Conservation (phyloP, 2,888 invertebrate species). For the Leptopilina syphax region DNA sequence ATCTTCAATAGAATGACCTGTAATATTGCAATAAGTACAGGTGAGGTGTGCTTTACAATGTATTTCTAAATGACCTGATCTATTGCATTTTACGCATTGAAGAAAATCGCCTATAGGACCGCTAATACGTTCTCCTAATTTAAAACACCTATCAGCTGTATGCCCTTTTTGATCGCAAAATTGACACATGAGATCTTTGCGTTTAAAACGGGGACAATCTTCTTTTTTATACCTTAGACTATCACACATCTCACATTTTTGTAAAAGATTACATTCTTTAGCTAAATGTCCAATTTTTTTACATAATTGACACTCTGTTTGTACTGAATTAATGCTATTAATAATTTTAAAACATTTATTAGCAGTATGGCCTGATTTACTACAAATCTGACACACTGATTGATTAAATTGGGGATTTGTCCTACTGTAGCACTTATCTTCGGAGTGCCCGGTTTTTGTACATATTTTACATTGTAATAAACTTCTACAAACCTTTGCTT, state of each 20-base stretch:
- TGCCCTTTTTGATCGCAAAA: background rate
- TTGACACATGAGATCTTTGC: background rate
- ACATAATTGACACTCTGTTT: too few relatives aligned
- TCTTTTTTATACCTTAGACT: too few relatives aligned
- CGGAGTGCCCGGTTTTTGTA: conserved; percentile 13
- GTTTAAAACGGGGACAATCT: too few relatives aligned
- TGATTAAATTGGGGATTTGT: background rate
- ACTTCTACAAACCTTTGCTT: too few relatives aligned
- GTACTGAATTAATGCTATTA: too few relatives aligned
- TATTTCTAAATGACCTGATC: background rate
- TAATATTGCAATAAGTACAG: conserved; percentile 13
- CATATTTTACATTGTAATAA: background rate
- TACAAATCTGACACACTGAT: background rate
- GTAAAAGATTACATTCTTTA: background rate
- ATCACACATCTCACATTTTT: background rate
- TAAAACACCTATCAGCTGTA: background rate
- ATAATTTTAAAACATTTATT: background rate
- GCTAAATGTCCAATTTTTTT: too few relatives aligned
- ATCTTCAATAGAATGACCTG: background rate
- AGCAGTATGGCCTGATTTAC: background rate
- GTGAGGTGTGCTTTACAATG: background rate
- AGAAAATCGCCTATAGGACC: too few relatives aligned
- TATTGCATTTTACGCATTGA: too few relatives aligned
- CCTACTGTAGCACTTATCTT: background rate
- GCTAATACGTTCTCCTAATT: too few relatives aligned